Conservation (phyloP, 64 coral and sea anemone species). For the Actinia equina region DNA sequence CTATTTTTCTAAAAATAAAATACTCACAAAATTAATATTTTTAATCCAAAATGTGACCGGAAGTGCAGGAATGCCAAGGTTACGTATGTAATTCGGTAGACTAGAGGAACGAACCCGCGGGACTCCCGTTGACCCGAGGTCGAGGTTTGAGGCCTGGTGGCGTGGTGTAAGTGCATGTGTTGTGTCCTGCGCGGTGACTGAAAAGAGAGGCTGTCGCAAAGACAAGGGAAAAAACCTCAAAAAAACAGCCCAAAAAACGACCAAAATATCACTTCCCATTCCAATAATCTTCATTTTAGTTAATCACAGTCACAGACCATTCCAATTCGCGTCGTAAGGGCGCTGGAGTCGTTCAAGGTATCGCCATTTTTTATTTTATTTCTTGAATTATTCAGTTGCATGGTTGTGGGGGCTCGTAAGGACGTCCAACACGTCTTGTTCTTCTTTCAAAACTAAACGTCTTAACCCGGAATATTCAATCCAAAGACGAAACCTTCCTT, state of each 20-base stretch:
- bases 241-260: conserved; percentile 27
- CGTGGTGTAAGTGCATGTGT: conserved; percentile 79
- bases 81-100: too few species aligned
- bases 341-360: conserved; percentile 78
- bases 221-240: conserved; percentile 26
- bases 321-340: conserved; percentile 7
- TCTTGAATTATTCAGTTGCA: conserved; percentile 99
- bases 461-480: background rate
- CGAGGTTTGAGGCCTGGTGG: conserved; percentile 59
- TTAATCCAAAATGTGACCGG: background rate
- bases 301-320: background rate
- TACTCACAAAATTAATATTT: background rate
- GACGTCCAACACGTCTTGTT: conserved; percentile 73
- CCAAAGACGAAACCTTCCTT: background rate
- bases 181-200: conserved; percentile 87
- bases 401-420: conserved; percentile 88
- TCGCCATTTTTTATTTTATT: conserved; percentile 90
- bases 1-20: background rate
- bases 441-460: conserved; percentile 45
- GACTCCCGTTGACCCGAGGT: conserved; percentile 29
- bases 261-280: conserved; percentile 4
- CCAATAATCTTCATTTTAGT: background rate
- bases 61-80: background rate
- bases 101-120: background rate
- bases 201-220: conserved; percentile 51